Evolutionary conservation across 2,888 invertebrate species (phyloP).

Genomic region (Sturmia bella): DNA sequence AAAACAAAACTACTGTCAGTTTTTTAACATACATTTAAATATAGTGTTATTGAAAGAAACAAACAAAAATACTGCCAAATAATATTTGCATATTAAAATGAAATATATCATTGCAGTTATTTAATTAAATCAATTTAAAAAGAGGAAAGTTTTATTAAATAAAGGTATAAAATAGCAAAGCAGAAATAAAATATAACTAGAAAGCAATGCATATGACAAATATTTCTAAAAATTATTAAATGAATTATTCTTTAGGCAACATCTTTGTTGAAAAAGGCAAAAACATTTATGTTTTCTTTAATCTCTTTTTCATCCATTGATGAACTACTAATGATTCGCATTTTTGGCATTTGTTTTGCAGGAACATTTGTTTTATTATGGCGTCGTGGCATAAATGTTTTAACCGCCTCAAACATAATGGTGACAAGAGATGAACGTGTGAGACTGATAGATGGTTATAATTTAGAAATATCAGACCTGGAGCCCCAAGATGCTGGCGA

Average conservation of each 20-base stretch:
- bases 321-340: constrained; percentile 10
- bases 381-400: constrained; percentile 87
- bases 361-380: constrained; percentile 87
- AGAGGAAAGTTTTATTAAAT: too few relatives aligned
- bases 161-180: too few relatives aligned
- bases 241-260: too few relatives aligned
- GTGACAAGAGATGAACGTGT: constrained; percentile 87
- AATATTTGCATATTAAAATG: constrained; percentile 2
- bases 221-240: too few relatives aligned
- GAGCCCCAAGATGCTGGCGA: constrained; percentile 87
- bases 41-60: background rate
- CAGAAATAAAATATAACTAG: too few relatives aligned
- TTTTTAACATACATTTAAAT: background rate
- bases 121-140: too few relatives aligned
- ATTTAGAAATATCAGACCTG: constrained; percentile 87
- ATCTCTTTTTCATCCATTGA: background rate
- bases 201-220: too few relatives aligned
- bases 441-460: constrained; percentile 87
- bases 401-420: constrained; percentile 88
- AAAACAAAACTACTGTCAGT: background rate
- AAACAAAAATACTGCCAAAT: constrained; percentile 1
- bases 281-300: background rate
- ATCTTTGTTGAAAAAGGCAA: too few relatives aligned
- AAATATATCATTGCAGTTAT: background rate
- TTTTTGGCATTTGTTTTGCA: constrained; percentile 75